A percentile compares a stretch with the other conserved stretches of the same genome.
These are phyloP conservation scores for Chinchilla lanigera DNA, from an alignment of 2,113 vertebrate genomes.

Conservation along the genomic window DNA sequence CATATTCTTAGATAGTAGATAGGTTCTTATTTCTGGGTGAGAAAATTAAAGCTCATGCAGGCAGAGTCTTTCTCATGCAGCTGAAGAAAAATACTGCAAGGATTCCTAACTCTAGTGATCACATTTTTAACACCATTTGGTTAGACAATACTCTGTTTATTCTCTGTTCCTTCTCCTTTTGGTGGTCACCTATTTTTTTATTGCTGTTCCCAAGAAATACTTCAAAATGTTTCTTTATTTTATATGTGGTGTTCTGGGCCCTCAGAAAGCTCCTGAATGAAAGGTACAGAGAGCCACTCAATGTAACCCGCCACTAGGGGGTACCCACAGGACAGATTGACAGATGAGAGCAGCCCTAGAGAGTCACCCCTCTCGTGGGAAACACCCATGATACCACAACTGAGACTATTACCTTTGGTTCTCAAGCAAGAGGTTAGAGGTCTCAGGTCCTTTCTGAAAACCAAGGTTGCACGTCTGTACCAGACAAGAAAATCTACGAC, in stretches of 20 bases:
- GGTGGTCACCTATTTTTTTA: slow-evolving; percentile 3
- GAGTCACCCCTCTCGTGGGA: slow-evolving; percentile 47
- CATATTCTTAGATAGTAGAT: not conserved
- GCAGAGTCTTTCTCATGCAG: not conserved
- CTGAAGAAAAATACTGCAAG: slow-evolving; percentile 12
- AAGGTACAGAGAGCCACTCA: slow-evolving; percentile 10
- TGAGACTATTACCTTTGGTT: slow-evolving; percentile 61
- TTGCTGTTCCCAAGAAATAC: slow-evolving; percentile 30
- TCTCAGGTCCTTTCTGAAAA: slow-evolving; percentile 55
- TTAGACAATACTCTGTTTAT: not conserved
- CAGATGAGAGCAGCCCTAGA: not conserved
- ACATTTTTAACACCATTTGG: slow-evolving; percentile 48
- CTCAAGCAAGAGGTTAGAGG: slow-evolving; percentile 59
- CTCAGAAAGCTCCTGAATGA: not conserved
- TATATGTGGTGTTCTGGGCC: not conserved
- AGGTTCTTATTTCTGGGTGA: not conserved
- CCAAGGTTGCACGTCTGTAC: slow-evolving; percentile 54
- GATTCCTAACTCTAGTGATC: not conserved
- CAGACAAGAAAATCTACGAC: slow-evolving; percentile 46
- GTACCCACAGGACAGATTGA: slow-evolving; percentile 49
- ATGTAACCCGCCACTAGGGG: slow-evolving; percentile 56
- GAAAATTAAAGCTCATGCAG: not conserved
- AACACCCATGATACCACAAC: slow-evolving; percentile 35
- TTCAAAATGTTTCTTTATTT: slow-evolving; percentile 50
- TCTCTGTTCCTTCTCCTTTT: slow-evolving; percentile 3